These are phyloP conservation scores for Clarias laeviceps DNA, from an alignment of 2,797 vertebrate species.

Conservation along the genomic window DNA sequence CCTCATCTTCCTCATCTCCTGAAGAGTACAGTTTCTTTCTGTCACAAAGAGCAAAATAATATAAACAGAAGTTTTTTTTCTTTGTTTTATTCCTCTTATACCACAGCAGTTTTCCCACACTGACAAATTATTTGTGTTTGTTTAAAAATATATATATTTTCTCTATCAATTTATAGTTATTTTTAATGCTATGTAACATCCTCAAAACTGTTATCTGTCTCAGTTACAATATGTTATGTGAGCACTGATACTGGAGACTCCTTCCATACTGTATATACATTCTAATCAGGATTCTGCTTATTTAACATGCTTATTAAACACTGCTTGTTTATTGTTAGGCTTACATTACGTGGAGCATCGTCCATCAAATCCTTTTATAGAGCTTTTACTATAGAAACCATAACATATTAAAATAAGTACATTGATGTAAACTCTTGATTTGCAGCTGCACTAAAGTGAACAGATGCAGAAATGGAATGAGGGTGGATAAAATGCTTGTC, in stretches of 20 bases:
- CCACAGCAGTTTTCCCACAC: neutral
- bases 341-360: neutral
- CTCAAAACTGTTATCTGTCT: neutral
- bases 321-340: neutral
- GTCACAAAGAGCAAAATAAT: constrained; percentile 32
- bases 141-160: too few relatives aligned
- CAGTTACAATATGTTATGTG: neutral
- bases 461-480: constrained; percentile 23
- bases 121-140: neutral
- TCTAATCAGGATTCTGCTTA: neutral
- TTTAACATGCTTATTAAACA: neutral
- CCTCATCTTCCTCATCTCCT: constrained; percentile 78
- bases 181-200: neutral
- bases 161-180: neutral
- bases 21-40: constrained; percentile 73
- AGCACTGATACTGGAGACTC: neutral
- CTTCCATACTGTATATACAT: neutral
- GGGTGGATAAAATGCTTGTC: constrained; percentile 7
- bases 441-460: neutral
- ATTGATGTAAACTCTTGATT: neutral
- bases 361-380: neutral
- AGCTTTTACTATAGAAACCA: neutral
- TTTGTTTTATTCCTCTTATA: neutral
- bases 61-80: neutral
- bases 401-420: neutral